Percentiles rank a stretch among this genome's conserved stretches.
phyloP scores from a whole-genome alignment of 2,888 invertebrate species.

The Lasioglossum leucozonium region DNA sequence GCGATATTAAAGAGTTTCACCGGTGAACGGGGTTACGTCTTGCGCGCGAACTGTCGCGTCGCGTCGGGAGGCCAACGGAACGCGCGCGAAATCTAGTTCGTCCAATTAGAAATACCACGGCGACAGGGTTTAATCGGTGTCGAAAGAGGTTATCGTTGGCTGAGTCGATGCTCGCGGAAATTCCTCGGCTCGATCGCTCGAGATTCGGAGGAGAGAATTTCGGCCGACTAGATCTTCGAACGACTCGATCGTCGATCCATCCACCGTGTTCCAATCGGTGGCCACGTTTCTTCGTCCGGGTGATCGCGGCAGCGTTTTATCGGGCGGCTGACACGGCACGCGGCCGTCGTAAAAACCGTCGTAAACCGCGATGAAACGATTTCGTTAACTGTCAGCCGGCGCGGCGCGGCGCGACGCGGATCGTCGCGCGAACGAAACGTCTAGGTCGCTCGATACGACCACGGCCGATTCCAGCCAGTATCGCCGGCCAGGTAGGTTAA shows the following conservation, averaged over 20 bases:
- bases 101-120: constrained; percentile 33
- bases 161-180: too few relatives aligned
- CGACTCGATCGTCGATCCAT: neutral
- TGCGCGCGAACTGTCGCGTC: neutral
- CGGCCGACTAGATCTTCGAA: neutral
- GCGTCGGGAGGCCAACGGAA: neutral
- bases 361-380: constrained; percentile 51
- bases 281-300: neutral
- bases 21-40: constrained; percentile 45
- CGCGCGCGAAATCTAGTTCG: constrained; percentile 41
- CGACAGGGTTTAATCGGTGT: neutral
- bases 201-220: neutral
- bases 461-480: constrained; percentile 50
- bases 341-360: constrained; percentile 48
- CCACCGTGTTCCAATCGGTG: neutral
- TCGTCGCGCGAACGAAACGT: constrained; percentile 48
- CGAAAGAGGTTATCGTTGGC: neutral
- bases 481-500: constrained; percentile 67
- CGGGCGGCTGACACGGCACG: neutral
- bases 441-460: constrained; percentile 58
- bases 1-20: constrained; percentile 46
- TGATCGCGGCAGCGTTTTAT: neutral
- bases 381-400: constrained; percentile 39
- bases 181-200: neutral
- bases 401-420: constrained; percentile 6